Conservation (phyloP, 2,797 vertebrate genomes). For the Sciurus vulgaris region DNA sequence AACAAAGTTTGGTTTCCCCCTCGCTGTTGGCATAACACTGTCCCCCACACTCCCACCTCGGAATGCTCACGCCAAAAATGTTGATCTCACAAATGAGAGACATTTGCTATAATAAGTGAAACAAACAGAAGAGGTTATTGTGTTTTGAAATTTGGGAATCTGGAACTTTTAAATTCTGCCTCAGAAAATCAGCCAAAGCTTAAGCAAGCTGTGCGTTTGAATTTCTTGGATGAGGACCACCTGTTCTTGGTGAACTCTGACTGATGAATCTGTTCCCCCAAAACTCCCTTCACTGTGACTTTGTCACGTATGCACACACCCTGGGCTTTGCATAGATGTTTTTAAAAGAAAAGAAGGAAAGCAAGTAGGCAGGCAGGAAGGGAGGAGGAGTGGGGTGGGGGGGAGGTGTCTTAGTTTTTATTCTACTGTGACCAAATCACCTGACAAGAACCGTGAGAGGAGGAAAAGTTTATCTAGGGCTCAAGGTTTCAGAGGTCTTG, state of each 20-base stretch:
- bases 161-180: conserved; percentile 78
- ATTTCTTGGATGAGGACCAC: conserved; percentile 75
- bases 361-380: not conserved
- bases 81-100: conserved; percentile 74
- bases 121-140: conserved; percentile 83
- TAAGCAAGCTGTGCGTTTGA: conserved; percentile 78
- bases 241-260: conserved; percentile 67
- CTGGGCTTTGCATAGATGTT: not conserved
- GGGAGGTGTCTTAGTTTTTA: no score
- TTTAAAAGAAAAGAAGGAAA: not conserved
- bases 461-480: no score
- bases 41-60: conserved; percentile 74
- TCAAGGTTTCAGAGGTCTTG: no score
- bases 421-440: no score
- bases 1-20: conserved; percentile 70
- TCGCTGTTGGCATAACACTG: conserved; percentile 83
- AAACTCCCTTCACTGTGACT: conserved; percentile 37
- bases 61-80: conserved; percentile 68
- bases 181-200: conserved; percentile 78
- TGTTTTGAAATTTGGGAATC: conserved; percentile 79
- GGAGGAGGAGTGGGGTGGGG: not conserved
- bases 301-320: not conserved
- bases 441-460: no score
- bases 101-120: conserved; percentile 80
- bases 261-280: conserved; percentile 32